Conservation (phyloP, 2,113 vertebrate genomes). For the Misgurnus mizolepis region DNA sequence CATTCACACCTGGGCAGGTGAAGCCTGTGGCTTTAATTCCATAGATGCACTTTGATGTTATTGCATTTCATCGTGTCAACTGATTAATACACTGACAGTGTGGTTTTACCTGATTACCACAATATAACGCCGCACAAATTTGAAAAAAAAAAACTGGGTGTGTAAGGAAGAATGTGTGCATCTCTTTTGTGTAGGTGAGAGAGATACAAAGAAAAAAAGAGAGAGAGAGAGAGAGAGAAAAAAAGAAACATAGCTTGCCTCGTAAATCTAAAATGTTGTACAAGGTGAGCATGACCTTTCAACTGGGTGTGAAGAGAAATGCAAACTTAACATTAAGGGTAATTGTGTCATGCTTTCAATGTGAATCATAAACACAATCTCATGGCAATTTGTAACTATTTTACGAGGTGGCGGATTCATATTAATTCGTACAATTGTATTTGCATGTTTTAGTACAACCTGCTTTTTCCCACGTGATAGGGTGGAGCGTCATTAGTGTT, state of each 20-base stretch:
- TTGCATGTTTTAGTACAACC: too few relatives aligned
- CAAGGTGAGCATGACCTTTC: constrained; percentile 68
- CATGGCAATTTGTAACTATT: too few relatives aligned
- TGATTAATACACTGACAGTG: constrained; percentile 32
- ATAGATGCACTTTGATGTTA: constrained; percentile 16
- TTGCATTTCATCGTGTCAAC: background rate
- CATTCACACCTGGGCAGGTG: constrained; percentile 55
- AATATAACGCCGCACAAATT: constrained; percentile 22
- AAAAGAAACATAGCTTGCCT: constrained; percentile 25
- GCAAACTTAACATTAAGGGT: background rate
- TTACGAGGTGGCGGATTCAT: too few relatives aligned
- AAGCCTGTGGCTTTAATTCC: constrained; percentile 29
- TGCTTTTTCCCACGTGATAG: too few relatives aligned
- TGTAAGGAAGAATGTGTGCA: constrained; percentile 15
- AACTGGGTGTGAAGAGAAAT: constrained; percentile 60
- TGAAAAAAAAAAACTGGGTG: background rate
- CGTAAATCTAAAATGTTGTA: constrained; percentile 69
- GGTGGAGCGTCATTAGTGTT: too few relatives aligned
- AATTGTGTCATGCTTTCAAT: too few relatives aligned
- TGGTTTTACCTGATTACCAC: constrained; percentile 24
- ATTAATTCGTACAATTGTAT: too few relatives aligned
- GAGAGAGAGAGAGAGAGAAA: too few relatives aligned
- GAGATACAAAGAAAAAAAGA: background rate
- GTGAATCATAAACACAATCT: too few relatives aligned
- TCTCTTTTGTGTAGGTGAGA: constrained; percentile 17